Percentiles rank a stretch among this genome's conserved stretches.
Evolutionary conservation across 2,888 invertebrate genomes (phyloP).

Genomic region (Myopa testacea): DNA sequence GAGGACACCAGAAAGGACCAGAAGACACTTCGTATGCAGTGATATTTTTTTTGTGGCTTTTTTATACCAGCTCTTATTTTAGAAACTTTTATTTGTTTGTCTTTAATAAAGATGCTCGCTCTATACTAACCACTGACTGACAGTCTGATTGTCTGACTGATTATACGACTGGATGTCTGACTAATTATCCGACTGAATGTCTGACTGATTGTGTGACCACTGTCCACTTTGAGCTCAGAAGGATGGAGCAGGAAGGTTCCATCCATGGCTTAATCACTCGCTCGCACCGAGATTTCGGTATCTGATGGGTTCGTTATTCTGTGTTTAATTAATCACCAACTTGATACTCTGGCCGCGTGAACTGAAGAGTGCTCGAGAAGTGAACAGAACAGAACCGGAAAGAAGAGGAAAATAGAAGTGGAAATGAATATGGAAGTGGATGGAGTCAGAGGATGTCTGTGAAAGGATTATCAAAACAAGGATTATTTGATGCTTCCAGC

Average conservation of each 20-base stretch:
- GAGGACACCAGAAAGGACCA: not conserved
- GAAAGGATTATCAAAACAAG: not conserved
- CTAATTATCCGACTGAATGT: no score
- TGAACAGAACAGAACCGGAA: not conserved
- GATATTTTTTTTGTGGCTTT: not conserved
- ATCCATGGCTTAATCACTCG: not conserved
- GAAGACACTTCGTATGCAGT: not conserved
- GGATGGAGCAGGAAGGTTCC: no score
- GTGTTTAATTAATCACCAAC: constrained; percentile 55
- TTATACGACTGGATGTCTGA: no score
- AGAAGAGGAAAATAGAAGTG: not conserved
- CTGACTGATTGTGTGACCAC: no score
- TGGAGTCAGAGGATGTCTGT: not conserved
- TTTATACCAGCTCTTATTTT: not conserved
- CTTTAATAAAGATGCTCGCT: not conserved
- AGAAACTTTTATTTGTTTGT: not conserved
- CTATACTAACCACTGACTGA: not conserved
- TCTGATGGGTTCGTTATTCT: constrained; percentile 47
- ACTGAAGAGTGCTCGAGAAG: not conserved
- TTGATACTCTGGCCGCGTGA: constrained; percentile 41
- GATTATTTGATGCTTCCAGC: constrained; percentile 5
- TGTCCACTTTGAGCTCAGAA: no score
- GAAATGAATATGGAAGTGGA: constrained; percentile 5
- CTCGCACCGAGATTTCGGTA: not conserved
- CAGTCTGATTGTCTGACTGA: not conserved